These are phyloP conservation scores for Orchestes rusci DNA, from an alignment of 2,888 invertebrate genomes.

Conservation along the genomic window DNA sequence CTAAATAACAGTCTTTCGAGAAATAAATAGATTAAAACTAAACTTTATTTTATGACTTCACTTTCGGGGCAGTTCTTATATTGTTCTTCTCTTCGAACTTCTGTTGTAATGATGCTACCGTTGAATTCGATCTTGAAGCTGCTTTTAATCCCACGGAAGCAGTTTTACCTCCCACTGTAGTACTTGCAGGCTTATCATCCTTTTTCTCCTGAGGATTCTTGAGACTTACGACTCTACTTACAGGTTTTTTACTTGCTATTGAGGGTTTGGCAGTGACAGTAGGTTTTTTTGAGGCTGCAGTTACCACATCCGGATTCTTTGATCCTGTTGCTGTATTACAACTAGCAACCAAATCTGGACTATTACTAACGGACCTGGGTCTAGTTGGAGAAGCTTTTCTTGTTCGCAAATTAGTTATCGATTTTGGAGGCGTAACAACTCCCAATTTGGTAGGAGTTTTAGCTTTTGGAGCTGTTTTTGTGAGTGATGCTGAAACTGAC, in stretches of 20 bases:
- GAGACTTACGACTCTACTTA: constrained; percentile 41
- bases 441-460: constrained; percentile 26
- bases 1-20: constrained; percentile 26
- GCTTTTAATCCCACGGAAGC: constrained; percentile 45
- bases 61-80: constrained; percentile 21
- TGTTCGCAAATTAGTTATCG: constrained; percentile 44
- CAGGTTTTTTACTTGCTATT: constrained; percentile 34
- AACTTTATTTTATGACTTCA: constrained; percentile 22
- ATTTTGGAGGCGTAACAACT: constrained; percentile 45
- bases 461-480: constrained; percentile 22
- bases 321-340: constrained; percentile 49
- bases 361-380: constrained; percentile 46
- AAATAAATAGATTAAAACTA: constrained; percentile 23
- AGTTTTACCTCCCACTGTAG: constrained; percentile 27
- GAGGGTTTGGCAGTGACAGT: constrained; percentile 35
- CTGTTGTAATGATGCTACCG: constrained; percentile 70
- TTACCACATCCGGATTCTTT: constrained; percentile 56
- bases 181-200: constrained; percentile 35
- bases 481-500: constrained; percentile 24
- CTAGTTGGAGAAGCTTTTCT: constrained; percentile 38
- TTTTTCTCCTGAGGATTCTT: constrained; percentile 37
- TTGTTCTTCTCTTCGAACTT: constrained; percentile 59
- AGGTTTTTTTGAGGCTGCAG: constrained; percentile 24
- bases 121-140: constrained; percentile 53
- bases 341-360: constrained; percentile 67